A percentile compares a stretch with the other conserved stretches of the same genome.
These are phyloP conservation scores for Taxidea taxus DNA, from an alignment of 2,113 vertebrate genomes.

Conservation along the genomic window DNA sequence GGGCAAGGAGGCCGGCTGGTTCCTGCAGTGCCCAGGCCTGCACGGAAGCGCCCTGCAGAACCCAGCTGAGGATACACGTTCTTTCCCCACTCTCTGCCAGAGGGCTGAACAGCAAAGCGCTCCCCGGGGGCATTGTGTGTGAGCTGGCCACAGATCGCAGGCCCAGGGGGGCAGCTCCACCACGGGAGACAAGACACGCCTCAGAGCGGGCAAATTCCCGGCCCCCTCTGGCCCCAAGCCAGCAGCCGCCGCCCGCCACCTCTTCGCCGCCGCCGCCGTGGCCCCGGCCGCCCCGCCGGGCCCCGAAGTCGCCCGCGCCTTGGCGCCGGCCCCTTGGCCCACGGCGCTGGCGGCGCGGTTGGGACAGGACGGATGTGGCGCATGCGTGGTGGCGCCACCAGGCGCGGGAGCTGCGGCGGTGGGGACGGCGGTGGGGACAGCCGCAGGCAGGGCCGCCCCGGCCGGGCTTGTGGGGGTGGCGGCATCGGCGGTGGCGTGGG, in stretches of 20 bases:
- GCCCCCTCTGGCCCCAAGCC: constrained; percentile 65
- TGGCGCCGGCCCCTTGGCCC: not conserved
- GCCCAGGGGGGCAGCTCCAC: constrained; percentile 30
- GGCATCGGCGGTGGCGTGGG: not conserved
- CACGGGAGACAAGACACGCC: constrained; percentile 68
- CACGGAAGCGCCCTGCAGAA: not conserved
- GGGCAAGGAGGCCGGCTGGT: not conserved
- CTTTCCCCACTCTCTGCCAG: not conserved
- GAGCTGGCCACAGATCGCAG: not conserved
- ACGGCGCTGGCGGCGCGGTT: not conserved
- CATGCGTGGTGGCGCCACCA: constrained; percentile 71
- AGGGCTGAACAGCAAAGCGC: not conserved
- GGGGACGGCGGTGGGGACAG: not conserved
- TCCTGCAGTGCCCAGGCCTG: not conserved
- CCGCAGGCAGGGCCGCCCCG: constrained; percentile 23
- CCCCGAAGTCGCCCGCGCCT: not conserved
- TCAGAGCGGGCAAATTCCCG: constrained; percentile 51
- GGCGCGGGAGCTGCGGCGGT: constrained; percentile 51
- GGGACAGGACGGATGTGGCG: constrained; percentile 71
- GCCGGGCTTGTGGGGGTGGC: not conserved
- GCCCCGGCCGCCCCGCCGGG: not conserved
- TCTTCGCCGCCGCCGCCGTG: not conserved
- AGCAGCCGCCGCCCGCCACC: constrained; percentile 48
- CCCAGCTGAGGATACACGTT: not conserved
- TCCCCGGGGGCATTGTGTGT: not conserved